Percentiles rank a stretch among this genome's conserved stretches.
Conservation (phyloP, 2,113 vertebrate genomes). For the Etheostoma cragini region DNA sequence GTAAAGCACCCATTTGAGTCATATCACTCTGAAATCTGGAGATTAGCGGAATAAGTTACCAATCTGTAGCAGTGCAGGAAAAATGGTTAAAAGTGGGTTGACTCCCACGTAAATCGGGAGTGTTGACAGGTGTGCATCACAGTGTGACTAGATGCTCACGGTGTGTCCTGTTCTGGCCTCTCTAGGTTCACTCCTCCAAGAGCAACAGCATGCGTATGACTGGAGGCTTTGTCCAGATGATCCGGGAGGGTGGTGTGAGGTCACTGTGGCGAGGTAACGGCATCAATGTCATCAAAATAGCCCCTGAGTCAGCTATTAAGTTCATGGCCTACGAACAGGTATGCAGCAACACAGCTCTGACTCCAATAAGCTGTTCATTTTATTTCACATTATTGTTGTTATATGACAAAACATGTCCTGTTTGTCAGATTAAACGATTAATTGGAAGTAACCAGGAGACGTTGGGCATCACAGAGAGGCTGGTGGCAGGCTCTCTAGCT, state of each 20-base stretch:
- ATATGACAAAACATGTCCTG: background rate
- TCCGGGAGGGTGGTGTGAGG: conserved; percentile 90
- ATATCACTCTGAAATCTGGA: too few relatives aligned
- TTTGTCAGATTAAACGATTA: conserved; percentile 90
- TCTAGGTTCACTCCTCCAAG: conserved; percentile 93
- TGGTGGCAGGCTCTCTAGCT: conserved; percentile 93
- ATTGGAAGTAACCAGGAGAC: conserved; percentile 94
- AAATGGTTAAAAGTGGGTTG: too few relatives aligned
- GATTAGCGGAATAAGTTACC: too few relatives aligned
- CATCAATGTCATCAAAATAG: conserved; percentile 97
- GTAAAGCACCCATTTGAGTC: too few relatives aligned
- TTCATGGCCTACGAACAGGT: conserved; percentile 99
- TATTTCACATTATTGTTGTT: background rate
- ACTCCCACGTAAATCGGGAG: too few relatives aligned
- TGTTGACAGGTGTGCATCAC: too few relatives aligned
- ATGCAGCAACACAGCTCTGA: background rate
- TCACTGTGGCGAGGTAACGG: conserved; percentile 96
- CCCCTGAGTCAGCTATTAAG: conserved; percentile 95
- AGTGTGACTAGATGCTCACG: background rate
- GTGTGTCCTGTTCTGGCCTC: background rate
- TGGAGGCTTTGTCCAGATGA: conserved; percentile 93
- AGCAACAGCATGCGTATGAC: conserved; percentile 93
- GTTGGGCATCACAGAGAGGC: conserved; percentile 90
- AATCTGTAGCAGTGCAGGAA: too few relatives aligned
- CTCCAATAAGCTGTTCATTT: background rate